Percentiles rank a stretch among this genome's conserved stretches.
These are phyloP conservation scores for Eulemur albifrons DNA, from an alignment of 2,797 vertebrate genomes.

Conservation along the genomic window DNA sequence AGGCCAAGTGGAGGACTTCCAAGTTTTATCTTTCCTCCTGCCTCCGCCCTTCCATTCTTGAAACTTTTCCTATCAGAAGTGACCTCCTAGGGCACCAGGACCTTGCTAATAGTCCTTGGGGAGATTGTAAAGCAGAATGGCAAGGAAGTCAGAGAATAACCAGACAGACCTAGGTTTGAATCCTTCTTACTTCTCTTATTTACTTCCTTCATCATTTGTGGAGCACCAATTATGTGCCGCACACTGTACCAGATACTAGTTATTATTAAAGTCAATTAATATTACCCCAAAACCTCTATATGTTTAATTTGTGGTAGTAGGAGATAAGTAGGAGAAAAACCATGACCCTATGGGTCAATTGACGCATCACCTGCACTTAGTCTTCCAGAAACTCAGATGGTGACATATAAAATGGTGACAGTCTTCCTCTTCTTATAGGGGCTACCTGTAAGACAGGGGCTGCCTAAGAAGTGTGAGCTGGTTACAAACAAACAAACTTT, in stretches of 20 bases:
- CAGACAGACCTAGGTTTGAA: neutral
- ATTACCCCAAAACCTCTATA: neutral
- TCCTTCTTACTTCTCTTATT: neutral
- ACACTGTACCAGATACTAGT: neutral
- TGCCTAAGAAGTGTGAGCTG: neutral
- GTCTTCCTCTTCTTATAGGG: neutral
- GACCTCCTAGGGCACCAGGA: neutral
- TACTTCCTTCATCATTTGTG: neutral
- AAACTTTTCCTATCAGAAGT: neutral
- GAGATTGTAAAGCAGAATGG: neutral
- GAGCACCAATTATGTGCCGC: neutral
- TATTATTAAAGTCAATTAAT: neutral
- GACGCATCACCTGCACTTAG: neutral
- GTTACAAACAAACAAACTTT: neutral
- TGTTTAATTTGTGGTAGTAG: neutral
- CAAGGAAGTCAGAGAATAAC: neutral
- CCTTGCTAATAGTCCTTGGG: neutral
- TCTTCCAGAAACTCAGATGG: neutral
- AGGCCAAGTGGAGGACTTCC: neutral
- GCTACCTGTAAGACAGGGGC: neutral
- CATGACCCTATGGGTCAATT: neutral
- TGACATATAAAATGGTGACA: neutral
- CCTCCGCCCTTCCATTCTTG: neutral
- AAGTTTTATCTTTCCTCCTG: neutral
- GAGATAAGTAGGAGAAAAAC: neutral